These are phyloP conservation scores for Burhinus bistriatus DNA, from an alignment of 2,113 vertebrate genomes.

Conservation along the genomic window DNA sequence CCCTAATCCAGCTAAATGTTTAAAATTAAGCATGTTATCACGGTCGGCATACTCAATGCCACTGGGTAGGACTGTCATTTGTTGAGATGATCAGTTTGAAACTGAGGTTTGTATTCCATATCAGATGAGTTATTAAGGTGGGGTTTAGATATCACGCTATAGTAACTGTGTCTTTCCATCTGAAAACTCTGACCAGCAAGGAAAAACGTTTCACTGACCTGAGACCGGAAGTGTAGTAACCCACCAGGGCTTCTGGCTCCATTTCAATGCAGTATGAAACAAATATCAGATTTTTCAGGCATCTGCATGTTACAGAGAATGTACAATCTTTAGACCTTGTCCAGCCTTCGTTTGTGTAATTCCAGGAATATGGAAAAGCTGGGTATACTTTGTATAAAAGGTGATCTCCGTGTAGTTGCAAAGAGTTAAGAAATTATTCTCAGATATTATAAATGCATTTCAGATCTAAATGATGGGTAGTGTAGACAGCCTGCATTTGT, in stretches of 20 bases:
- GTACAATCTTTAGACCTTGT: not conserved
- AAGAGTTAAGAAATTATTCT: not conserved
- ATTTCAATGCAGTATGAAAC: not conserved
- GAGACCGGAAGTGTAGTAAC: not conserved
- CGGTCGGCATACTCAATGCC: not conserved
- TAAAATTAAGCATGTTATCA: not conserved
- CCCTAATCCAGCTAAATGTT: not conserved
- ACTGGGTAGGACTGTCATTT: not conserved
- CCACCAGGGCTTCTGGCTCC: not conserved
- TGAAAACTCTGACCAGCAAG: not conserved
- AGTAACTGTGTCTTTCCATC: not conserved
- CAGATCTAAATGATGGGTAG: not conserved
- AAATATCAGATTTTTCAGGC: conserved; percentile 6
- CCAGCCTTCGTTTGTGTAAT: not conserved
- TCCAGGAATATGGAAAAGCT: not conserved
- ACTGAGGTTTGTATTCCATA: not conserved
- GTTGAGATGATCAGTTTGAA: not conserved
- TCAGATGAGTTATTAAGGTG: not conserved
- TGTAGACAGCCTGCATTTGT: not conserved
- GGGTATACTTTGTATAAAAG: not conserved
- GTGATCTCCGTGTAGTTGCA: not conserved
- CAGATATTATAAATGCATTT: not conserved
- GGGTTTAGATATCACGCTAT: not conserved
- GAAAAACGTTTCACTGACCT: not conserved
- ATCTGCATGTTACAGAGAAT: not conserved